Evolutionary conservation across 1,140 invertebrate species (phyloP), one percentile per base, ranked within the genome.

Genomic region (Himalopsyche phryganea): DNA sequence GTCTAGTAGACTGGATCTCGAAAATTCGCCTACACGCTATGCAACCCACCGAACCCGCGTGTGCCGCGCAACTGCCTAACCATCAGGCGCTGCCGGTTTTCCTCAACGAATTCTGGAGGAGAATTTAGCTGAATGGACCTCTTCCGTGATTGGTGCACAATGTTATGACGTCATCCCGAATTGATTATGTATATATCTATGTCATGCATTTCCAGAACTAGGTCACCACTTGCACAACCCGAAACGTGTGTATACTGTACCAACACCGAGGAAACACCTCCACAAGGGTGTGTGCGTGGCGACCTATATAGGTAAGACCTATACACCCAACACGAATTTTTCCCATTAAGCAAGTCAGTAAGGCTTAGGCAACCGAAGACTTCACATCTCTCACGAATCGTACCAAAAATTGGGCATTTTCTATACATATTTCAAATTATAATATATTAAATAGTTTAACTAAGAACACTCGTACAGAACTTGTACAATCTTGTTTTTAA

Each of bases 131-230:
- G 73, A 75, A 75, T 74, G 73, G 68, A 70, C 61, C 65, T 61
- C 45, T 23, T 19, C 46, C 48, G 59, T 60, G 47, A 75, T 75
- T 75, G 73, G 73, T 66, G 56, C 52, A 56, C 59, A 50, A 20
- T 36, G 18, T 56, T 60, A 68, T 75, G 73, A 75, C 73, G 73
- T 75, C 72, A 74, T 69, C 66, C 70, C 67, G 50, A 28, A 35
- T 56, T 57, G 53, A 51, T 45, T 49, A 51, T 54, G 47, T 52
- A 54, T 50, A 36, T 47, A 47, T 63, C 7, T 45, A 50, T 48
- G 57, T 60, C 28, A 33, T 59, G 57, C 61, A 63, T 48, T 45
- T 19, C n/a, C 46, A 50, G 23, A 58, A 51, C 57, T 63, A 49
- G 61, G 61, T 63, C 61, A 63, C 36, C 36, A 55, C 50, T 55